Evolutionary conservation across 2,797 vertebrate species (phyloP), one percentile per base, ranked within the genome.

Genomic region (Hydrocynus forskahlii): DNA sequence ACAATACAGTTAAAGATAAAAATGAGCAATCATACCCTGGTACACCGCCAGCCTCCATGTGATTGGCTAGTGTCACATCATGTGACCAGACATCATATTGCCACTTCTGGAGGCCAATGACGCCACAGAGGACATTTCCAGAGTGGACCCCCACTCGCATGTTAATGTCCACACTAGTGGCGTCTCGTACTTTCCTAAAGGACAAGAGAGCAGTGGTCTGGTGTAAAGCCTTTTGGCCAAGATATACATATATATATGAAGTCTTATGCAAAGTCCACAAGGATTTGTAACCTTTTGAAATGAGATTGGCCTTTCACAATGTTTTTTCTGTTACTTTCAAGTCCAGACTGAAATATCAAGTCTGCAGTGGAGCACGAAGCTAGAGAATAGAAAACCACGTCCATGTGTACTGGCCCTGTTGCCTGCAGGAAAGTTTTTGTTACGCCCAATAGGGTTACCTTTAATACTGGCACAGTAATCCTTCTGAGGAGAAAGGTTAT

Each of bases 1-100:
- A 64, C 25, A 54, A 57, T 29, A 7, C 21, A 29, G 0, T 60
- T 60, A 45, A 0, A 55, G 12, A 7, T 60, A 35, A 59, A 75
- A 40, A 7, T 0, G 14, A 23, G 43, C 45, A 78, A 2, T n/a
- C 94, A 92, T 94, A 99, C 98, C 98, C 97, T 0, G 98, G 98
- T 67, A 99, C 95, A 54, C 98, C 98, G 77, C 98, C 98, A 52
- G 98, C 97, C 89, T 99, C 98, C 98, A 99, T 99, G 86, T 99
- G 97, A 89, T 99, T 99, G 89, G 98, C 98, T 68, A 99, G 88
- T 4, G 98, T 99, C 16, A 99, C 98, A 0, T 99, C 98, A 23
- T 99, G 98, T 43, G 98, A 99, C 98, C 98, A 99, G 60, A 99
- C 98, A 4, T 99, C 98, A 0, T 99, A 99, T 84, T 99, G 98